Evolutionary conservation across 2,797 vertebrate genomes (phyloP), one percentile per base, ranked within the genome.

Genomic region (Urophycis tenuis): DNA sequence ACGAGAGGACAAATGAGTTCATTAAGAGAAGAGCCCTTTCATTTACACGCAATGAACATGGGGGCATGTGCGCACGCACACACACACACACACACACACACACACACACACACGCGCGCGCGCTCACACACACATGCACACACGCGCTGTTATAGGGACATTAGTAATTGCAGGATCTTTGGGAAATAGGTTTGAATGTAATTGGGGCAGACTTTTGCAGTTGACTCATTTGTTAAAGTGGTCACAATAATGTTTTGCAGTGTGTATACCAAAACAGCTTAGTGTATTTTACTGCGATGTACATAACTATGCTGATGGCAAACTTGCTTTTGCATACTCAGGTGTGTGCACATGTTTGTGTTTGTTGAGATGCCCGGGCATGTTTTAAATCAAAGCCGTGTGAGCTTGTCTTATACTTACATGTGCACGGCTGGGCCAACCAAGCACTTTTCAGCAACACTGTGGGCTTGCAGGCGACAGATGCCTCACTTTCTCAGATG

Each of bases 401-500:
- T 64, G n/a, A 10, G n/a, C 2, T 10, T 10, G 53, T 49, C 2
- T 10, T 10, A n/a, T 49, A 12, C 10, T 15, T 39, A n/a, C n/a
- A n/a, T n/a, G n/a, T n/a, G n/a, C n/a, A 53, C 45, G 19, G 17
- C 17, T 22, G 19, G 7, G 5, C 45, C 45, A 5, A 6, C 3
- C 8, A n/a, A 22, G 45, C 25, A 2, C 53, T 25, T 9, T 9
- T 25, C 19, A 3, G 22, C n/a, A 60, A 22, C 22, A 60, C 53
- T 8, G 45, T 22, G 45, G 45, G 45, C 45, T 19, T 4, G 45
- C 45, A 19, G 45, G 45, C 45, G 8, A n/a, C 45, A 74, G 9
- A 53, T 53, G n/a, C 19, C 79, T 76, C 29, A 71, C 22, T 72
- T 77, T 74, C 74, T 74, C n/a, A n/a, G 83, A 82, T 78, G 83